Conservation (phyloP, 2,797 vertebrate species). For the Spondyliosoma cantharus region DNA sequence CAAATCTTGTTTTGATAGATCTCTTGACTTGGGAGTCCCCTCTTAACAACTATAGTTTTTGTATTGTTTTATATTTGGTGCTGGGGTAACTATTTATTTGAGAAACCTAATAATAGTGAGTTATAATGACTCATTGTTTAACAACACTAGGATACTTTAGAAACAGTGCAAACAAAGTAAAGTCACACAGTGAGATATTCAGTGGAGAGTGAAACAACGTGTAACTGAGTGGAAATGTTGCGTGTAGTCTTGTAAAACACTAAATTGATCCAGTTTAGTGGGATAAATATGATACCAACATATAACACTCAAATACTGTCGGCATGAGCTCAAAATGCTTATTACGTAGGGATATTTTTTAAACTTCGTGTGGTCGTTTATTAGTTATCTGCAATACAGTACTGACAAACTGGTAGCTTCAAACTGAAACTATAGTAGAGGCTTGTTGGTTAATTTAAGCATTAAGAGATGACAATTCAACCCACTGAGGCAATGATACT, state of each 20-base stretch:
- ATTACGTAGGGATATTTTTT: neutral
- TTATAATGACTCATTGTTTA: neutral
- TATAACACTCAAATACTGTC: neutral
- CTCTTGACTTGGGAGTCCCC: neutral
- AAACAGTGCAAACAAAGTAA: neutral
- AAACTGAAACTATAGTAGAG: neutral
- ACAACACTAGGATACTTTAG: neutral
- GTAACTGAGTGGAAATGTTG: neutral
- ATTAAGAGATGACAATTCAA: too few relatives aligned
- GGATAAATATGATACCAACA: too few relatives aligned
- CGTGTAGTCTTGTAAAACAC: too few relatives aligned
- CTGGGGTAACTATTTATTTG: neutral
- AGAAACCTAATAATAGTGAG: neutral
- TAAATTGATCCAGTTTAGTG: neutral
- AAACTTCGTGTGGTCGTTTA: neutral
- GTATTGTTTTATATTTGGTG: neutral
- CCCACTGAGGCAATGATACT: too few relatives aligned
- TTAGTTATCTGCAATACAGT: neutral
- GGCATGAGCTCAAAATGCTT: neutral
- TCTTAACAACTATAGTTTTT: neutral
- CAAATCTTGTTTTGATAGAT: neutral
- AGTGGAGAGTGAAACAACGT: neutral
- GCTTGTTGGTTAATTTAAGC: too few relatives aligned
- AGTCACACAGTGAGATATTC: neutral
- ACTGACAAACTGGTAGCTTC: neutral